Conservation (phyloP, 2,797 vertebrate species). For the Tolypeutes matacus region DNA sequence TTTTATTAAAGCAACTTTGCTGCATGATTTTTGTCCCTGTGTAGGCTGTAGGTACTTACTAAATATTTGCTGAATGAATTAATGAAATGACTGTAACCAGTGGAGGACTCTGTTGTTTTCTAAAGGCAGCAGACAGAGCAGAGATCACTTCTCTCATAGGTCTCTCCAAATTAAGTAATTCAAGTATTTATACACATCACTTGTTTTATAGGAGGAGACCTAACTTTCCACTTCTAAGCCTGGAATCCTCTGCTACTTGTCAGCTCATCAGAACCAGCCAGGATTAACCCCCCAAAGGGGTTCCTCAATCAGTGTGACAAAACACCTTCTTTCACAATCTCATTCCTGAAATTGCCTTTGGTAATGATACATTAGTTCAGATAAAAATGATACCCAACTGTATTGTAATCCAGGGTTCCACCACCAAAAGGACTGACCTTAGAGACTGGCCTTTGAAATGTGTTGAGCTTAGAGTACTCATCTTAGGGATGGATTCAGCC, state of each 20-base stretch:
- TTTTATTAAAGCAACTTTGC: constrained; percentile 66
- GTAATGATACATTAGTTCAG: not conserved
- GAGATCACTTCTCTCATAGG: constrained; percentile 19
- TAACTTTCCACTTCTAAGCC: constrained; percentile 1
- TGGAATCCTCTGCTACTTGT: not conserved
- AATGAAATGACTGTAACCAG: constrained; percentile 17
- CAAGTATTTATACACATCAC: not conserved
- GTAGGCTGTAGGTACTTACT: not conserved
- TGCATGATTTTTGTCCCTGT: constrained; percentile 14
- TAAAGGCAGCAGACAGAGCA: not conserved
- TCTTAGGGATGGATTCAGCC: not conserved
- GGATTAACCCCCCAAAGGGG: not conserved
- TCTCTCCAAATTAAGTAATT: constrained; percentile 51
- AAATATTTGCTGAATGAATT: constrained; percentile 56
- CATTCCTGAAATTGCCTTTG: constrained; percentile 24
- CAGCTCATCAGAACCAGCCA: constrained; percentile 2
- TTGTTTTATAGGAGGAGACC: not conserved
- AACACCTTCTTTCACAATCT: not conserved
- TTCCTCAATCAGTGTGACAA: not conserved
- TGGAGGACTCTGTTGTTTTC: not conserved
- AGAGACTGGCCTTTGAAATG: not conserved
- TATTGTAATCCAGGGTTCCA: not conserved
- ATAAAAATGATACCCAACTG: constrained; percentile 5
- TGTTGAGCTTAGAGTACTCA: not conserved
- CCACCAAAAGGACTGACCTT: not conserved